phyloP scores from a whole-genome alignment of 2,888 invertebrate genomes.

The Sminthurides aquaticus region DNA sequence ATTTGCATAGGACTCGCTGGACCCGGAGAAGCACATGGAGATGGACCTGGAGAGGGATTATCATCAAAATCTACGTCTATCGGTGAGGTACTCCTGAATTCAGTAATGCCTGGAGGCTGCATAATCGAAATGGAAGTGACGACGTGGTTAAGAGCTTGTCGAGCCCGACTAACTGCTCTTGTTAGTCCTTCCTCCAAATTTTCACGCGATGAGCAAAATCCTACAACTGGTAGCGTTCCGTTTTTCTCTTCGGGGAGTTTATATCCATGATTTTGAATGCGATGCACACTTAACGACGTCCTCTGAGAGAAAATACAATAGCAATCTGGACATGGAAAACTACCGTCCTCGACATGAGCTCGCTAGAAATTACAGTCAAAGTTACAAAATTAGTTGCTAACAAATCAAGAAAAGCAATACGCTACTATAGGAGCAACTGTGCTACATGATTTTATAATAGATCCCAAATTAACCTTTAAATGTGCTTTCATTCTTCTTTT shows the following conservation, averaged over 20 bases:
- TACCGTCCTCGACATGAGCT: constrained; percentile 10
- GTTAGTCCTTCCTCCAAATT: background rate
- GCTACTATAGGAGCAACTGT: too few relatives aligned
- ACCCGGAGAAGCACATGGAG: too few relatives aligned
- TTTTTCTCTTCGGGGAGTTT: constrained; percentile 18
- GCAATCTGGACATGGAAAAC: constrained; percentile 14
- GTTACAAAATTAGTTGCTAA: background rate
- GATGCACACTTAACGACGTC: constrained; percentile 13
- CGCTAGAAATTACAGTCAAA: constrained; percentile 6
- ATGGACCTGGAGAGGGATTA: too few relatives aligned
- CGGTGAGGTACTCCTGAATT: too few relatives aligned
- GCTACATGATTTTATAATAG: background rate
- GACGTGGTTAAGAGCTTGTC: too few relatives aligned
- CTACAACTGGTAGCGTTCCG: too few relatives aligned
- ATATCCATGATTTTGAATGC: constrained; percentile 13
- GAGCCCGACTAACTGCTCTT: background rate
- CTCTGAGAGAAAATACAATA: constrained; percentile 2
- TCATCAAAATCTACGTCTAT: too few relatives aligned
- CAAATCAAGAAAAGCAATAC: too few relatives aligned
- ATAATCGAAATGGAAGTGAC: too few relatives aligned
- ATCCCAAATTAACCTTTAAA: background rate
- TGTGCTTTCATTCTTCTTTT: background rate
- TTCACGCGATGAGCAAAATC: too few relatives aligned
- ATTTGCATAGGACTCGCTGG: too few relatives aligned
- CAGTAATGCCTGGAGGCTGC: too few relatives aligned